phyloP scores from a whole-genome alignment of 2,888 invertebrate species.

The Drosophila melanosoma region DNA sequence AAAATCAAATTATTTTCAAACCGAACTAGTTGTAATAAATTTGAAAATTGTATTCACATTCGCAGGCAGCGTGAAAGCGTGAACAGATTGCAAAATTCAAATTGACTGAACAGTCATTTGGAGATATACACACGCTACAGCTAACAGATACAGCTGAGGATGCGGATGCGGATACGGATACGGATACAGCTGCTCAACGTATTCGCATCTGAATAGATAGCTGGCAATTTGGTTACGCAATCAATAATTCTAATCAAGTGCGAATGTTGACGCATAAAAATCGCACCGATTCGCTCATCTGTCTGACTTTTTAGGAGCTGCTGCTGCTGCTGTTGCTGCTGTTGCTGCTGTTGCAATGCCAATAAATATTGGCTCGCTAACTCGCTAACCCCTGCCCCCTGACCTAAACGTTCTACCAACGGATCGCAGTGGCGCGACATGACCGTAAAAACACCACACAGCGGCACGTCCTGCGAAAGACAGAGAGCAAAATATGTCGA shows the following conservation, averaged over 20 bases:
- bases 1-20: neutral
- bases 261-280: constrained; percentile 78
- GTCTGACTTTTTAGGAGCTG: constrained; percentile 46
- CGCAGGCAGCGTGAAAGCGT: constrained; percentile 12
- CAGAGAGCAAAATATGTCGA: constrained; percentile 5
- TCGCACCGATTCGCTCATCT: constrained; percentile 62
- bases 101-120: constrained; percentile 13
- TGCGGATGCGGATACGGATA: neutral
- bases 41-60: constrained; percentile 3
- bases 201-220: constrained; percentile 48
- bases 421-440: constrained; percentile 50
- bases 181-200: constrained; percentile 11
- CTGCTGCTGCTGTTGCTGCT: constrained; percentile 13
- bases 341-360: constrained; percentile 17
- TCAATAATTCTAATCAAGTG: constrained; percentile 82
- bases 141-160: neutral
- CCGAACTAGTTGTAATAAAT: neutral
- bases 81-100: constrained; percentile 36
- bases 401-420: neutral
- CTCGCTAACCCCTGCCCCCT: constrained; percentile 14
- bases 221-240: constrained; percentile 66
- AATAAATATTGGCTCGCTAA: constrained; percentile 62
- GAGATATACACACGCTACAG: neutral
- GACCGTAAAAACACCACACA: constrained; percentile 74
- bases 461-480: constrained; percentile 53